Evolutionary conservation across 2,888 invertebrate species (phyloP).

Genomic region (Nebria salina): DNA sequence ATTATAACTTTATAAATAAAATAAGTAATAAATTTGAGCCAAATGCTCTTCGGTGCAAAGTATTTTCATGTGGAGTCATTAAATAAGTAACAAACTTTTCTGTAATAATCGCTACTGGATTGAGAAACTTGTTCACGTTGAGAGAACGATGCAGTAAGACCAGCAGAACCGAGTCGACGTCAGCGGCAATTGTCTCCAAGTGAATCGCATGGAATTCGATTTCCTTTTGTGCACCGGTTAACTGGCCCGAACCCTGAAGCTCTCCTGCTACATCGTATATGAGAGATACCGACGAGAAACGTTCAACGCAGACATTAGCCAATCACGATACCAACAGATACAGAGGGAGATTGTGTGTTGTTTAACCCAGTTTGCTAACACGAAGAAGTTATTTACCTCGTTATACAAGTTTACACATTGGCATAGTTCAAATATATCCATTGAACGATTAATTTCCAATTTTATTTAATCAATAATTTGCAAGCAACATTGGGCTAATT

Average conservation of each 20-base stretch:
- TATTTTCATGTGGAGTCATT: constrained; percentile 41
- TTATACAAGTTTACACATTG: constrained; percentile 22
- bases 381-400: constrained; percentile 16
- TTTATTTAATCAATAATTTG: not conserved
- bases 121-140: constrained; percentile 36
- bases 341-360: constrained; percentile 15
- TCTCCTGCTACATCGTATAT: not conserved
- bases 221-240: constrained; percentile 31
- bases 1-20: constrained; percentile 43
- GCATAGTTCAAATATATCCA: constrained; percentile 5
- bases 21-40: constrained; percentile 25
- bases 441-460: not conserved
- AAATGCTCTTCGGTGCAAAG: constrained; percentile 29
- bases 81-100: constrained; percentile 46
- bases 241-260: not conserved
- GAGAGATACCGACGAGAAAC: constrained; percentile 12
- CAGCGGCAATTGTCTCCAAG: constrained; percentile 45
- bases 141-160: constrained; percentile 1
- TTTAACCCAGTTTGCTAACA: constrained; percentile 21
- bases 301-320: constrained; percentile 29
- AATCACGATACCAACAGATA: constrained; percentile 24
- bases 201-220: constrained; percentile 45
- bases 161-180: constrained; percentile 40
- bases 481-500: not conserved
- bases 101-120: constrained; percentile 45